Base-by-base conservation (phyloP, 2,888 invertebrate species). In the Caenorhabditis sp. region DNA sequence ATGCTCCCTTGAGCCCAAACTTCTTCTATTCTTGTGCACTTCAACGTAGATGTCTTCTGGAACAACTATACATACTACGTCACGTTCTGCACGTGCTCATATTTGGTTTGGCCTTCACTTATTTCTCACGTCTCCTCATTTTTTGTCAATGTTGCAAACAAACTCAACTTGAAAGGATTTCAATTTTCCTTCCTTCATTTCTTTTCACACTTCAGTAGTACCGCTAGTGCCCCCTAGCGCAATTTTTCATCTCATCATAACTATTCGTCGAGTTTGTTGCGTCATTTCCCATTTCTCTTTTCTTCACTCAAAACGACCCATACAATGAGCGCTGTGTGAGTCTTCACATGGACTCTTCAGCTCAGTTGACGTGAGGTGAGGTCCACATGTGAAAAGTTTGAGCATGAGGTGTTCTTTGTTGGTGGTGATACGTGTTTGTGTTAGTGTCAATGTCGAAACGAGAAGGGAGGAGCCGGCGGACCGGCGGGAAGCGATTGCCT, bases 371-470 rank as follows among this genome's bases (percentile, higher is more conserved):
- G 3, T 40, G 40, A 40, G 40, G 6, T 40, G 22, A 32, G 22
- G 26, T 71, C 60, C 62, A 56, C 65, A 58, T 74, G 65, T 47
- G 47, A 51, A 60, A 70, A 61, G 51, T 50, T 61, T 44, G 62
- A 62, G 53, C 71, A 64, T 64, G 65, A 26, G 74, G 74, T 67
- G 60, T 74, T 67, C 60, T 67, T 67, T 74, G 58, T 74, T 67
- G 76, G 65, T 60, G 60, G 67, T 67, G 76, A 69, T 68, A 77
- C 62, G 70, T 79, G 71, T 67, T 71, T 79, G 79, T 71, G 79
- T 79, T 79, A 71, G 79, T 71, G 71, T 71, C 65, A 77, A 65
- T 79, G 71, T 79, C 79, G 70, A 65, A 70, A 60, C 51, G 60
- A 71, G 47, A 55, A 58, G 64, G 71, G 70, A 79, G 67, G 67